Evolutionary conservation across 2,888 invertebrate genomes (phyloP).

Genomic region (Cosmorhoe ocellata): DNA sequence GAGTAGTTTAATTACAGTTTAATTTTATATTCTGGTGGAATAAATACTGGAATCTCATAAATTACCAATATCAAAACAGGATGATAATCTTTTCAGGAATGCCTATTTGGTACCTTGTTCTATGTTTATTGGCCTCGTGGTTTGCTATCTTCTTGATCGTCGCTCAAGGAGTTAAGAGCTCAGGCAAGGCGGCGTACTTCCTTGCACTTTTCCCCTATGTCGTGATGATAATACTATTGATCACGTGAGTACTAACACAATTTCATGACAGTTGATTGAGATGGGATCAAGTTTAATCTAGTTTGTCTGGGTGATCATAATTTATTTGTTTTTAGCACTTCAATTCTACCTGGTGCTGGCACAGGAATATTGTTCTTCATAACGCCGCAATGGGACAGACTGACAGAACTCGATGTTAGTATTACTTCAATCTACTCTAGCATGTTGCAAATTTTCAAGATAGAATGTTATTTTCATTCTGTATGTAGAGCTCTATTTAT

Average conservation of each 20-base stretch:
- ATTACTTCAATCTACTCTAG: neutral
- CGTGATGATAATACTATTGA: conserved; percentile 88
- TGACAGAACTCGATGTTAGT: conserved; percentile 86
- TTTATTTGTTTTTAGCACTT: conserved; percentile 65
- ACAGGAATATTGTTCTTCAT: conserved; percentile 88
- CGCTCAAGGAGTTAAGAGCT: conserved; percentile 88
- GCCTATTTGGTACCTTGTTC: conserved; percentile 86
- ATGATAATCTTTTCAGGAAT: conserved; percentile 53
- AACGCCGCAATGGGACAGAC: conserved; percentile 89
- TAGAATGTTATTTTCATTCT: too few species aligned
- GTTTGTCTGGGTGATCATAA: too few species aligned
- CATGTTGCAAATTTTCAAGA: too few species aligned
- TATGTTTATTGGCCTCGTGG: conserved; percentile 87
- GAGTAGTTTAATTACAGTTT: too few species aligned
- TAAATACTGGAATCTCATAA: too few species aligned
- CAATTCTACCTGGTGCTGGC: conserved; percentile 86
- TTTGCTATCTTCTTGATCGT: conserved; percentile 86
- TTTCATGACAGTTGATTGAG: too few species aligned
- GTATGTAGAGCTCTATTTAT: too few species aligned
- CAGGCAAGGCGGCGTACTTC: conserved; percentile 93
- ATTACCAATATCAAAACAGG: too few species aligned
- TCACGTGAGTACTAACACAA: conserved; percentile 64
- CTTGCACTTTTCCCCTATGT: conserved; percentile 94
- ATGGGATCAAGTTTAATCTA: too few species aligned
- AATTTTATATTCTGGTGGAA: too few species aligned